Percentiles rank a stretch among this genome's conserved stretches.
Evolutionary conservation across 2,888 invertebrate species (phyloP).

Genomic region (Synanthedon formicaeformis): DNA sequence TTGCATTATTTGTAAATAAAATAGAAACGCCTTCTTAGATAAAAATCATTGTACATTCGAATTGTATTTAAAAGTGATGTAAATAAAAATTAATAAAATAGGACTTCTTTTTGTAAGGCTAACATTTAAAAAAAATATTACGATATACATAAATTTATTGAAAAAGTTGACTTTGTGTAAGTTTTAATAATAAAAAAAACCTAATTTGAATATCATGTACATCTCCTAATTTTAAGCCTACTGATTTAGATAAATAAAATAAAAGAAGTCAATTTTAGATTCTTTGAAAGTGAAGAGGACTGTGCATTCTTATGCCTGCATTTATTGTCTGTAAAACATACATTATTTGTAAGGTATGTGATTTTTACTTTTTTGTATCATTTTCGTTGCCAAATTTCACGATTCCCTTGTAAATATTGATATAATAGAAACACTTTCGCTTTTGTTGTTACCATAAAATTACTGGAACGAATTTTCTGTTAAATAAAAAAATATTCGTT

Average conservation of each 20-base stretch:
- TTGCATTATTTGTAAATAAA: conserved; percentile 17
- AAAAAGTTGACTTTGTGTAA: background rate
- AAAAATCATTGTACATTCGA: conserved; percentile 7
- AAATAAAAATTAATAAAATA: conserved; percentile 16
- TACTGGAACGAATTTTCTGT: conserved; percentile 34
- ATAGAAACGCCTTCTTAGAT: conserved; percentile 63
- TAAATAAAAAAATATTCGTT: conserved; percentile 46
- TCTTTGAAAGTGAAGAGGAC: no score
- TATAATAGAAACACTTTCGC: conserved; percentile 28
- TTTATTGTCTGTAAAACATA: conserved; percentile 1
- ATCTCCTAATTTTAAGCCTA: background rate
- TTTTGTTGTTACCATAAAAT: conserved; percentile 45
- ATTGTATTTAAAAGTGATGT: conserved; percentile 24
- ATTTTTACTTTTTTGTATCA: no score
- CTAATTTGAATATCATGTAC: no score
- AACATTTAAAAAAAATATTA: background rate
- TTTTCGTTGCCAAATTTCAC: conserved; percentile 22
- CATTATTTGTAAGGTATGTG: no score
- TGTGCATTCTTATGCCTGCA: conserved; percentile 1
- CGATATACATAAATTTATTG: background rate
- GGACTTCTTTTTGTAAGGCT: background rate
- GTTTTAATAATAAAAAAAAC: background rate
- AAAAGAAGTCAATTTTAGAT: no score
- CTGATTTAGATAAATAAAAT: no score
- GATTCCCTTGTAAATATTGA: conserved; percentile 33